Percentiles rank a stretch among this genome's conserved stretches.
Evolutionary conservation across 2,113 vertebrate species (phyloP).

Genomic region (Calypte anna): DNA sequence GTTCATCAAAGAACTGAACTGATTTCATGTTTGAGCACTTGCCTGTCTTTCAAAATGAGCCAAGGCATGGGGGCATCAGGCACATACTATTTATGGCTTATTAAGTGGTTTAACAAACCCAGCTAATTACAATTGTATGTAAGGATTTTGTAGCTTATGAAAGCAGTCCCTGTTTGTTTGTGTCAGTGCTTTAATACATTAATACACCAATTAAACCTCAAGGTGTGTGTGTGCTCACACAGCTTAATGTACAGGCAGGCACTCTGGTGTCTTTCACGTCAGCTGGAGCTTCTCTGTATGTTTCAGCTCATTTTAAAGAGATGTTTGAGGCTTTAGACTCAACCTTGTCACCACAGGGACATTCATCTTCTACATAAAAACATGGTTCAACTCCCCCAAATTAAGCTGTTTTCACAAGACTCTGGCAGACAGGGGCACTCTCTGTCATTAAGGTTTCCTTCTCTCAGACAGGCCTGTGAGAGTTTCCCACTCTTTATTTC

Average conservation of each 20-base stretch:
- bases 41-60: neutral
- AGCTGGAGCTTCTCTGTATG: neutral
- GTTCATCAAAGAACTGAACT: neutral
- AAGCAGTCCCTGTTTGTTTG: slow-evolving; percentile 46
- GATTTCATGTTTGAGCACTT: neutral
- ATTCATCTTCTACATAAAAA: neutral
- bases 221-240: neutral
- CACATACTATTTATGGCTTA: neutral
- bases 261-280: neutral
- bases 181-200: slow-evolving; percentile 48
- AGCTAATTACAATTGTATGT: slow-evolving; percentile 27
- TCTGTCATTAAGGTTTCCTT: neutral
- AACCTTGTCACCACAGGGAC: neutral
- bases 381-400: neutral
- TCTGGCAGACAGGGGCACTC: neutral
- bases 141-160: slow-evolving; percentile 46
- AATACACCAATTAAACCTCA: slow-evolving; percentile 14
- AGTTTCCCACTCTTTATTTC: neutral
- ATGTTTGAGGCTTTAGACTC: neutral
- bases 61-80: neutral
- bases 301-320: neutral
- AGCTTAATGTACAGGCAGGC: neutral
- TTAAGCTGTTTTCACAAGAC: neutral
- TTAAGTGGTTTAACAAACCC: slow-evolving; percentile 43
- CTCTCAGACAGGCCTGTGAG: neutral